Evolutionary conservation across 2,888 invertebrate species (phyloP).

Genomic region (Tipula unca): DNA sequence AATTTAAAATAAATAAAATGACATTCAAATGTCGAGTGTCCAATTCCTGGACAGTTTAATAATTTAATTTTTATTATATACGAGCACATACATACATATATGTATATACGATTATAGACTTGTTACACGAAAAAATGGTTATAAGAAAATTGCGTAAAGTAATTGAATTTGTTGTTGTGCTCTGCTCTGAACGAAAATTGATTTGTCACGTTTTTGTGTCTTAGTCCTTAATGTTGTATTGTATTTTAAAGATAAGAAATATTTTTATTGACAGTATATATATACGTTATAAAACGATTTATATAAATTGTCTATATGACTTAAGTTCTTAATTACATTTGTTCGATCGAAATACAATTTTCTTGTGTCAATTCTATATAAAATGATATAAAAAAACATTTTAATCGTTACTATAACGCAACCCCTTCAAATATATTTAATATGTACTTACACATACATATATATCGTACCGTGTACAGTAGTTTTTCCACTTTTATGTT

Average conservation of each 20-base stretch:
- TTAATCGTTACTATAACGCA: not conserved
- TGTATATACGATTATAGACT: too few species aligned
- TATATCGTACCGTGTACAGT: not conserved
- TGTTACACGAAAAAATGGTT: not conserved
- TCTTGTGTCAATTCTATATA: not conserved
- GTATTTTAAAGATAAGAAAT: not conserved
- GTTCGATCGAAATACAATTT: not conserved
- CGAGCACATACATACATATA: too few species aligned
- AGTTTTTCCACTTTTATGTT: not conserved
- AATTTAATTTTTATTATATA: not conserved
- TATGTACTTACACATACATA: not conserved
- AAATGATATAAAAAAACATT: not conserved
- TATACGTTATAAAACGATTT: too few species aligned
- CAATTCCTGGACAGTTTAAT: not conserved
- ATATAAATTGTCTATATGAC: not conserved
- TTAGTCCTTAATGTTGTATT: not conserved
- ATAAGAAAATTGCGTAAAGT: not conserved
- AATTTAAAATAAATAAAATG: not conserved
- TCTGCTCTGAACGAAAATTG: not conserved
- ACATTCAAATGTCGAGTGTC: slow-evolving; percentile 14
- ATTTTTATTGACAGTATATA: not conserved
- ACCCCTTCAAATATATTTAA: not conserved
- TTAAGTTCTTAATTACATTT: slow-evolving; percentile 8
- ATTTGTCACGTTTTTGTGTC: not conserved
- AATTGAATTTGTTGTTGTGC: not conserved